phyloP scores from a whole-genome alignment of 2,797 vertebrate genomes.

The Syngnathus acus region DNA sequence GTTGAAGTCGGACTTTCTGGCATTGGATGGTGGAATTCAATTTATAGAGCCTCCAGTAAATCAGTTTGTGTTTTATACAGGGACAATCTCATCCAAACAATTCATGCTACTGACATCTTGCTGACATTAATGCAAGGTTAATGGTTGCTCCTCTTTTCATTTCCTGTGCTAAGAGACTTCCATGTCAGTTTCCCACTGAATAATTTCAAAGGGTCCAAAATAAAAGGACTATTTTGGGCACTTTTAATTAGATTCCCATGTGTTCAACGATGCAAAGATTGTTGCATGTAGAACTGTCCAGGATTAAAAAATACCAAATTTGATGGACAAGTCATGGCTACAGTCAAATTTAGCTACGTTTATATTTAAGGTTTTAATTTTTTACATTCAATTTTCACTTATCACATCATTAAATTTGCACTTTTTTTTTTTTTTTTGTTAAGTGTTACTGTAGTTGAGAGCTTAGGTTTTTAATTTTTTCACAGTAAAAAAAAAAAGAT shows the following conservation, averaged over 20 bases:
- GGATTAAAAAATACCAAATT: not conserved
- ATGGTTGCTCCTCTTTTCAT: slow-evolving; percentile 49
- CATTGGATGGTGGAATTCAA: not conserved
- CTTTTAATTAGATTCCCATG: slow-evolving; percentile 29
- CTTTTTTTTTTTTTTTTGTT: too few species aligned
- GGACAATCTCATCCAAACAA: slow-evolving; percentile 36
- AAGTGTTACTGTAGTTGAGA: too few species aligned
- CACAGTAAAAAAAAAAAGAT: not conserved
- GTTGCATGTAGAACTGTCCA: too few species aligned
- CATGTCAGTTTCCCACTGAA: slow-evolving; percentile 44
- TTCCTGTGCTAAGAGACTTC: slow-evolving; percentile 45
- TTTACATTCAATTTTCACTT: too few species aligned
- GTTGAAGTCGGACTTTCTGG: slow-evolving; percentile 2
- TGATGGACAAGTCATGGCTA: not conserved
- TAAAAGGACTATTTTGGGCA: slow-evolving; percentile 22
- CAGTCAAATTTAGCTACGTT: too few species aligned
- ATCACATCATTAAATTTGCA: too few species aligned
- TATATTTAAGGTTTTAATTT: too few species aligned
- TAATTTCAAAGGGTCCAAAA: slow-evolving; percentile 27
- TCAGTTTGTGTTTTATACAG: slow-evolving; percentile 16
- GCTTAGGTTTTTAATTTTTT: too few species aligned
- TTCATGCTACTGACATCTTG: slow-evolving; percentile 28
- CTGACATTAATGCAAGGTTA: slow-evolving; percentile 49
- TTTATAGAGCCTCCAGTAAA: slow-evolving; percentile 1
- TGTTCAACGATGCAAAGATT: not conserved